These are phyloP conservation scores for Psilopogon haemacephalus DNA, from an alignment of 2,113 vertebrate species.

Conservation along the genomic window DNA sequence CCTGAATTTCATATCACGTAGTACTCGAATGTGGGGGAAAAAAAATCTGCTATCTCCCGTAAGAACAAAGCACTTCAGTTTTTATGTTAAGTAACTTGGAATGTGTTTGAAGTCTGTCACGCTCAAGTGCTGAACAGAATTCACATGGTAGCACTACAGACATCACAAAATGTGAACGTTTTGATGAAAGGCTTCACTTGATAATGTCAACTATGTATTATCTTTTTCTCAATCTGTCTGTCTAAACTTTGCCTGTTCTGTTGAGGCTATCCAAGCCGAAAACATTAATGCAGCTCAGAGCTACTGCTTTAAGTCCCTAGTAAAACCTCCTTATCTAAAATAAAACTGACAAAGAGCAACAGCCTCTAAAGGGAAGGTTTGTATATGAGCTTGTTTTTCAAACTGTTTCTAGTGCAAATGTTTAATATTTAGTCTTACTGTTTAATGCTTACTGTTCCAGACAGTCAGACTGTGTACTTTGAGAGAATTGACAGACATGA, in stretches of 20 bases:
- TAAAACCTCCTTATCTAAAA: slow-evolving; percentile 31
- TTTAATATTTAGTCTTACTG: background rate
- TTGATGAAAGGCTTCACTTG: slow-evolving; percentile 5
- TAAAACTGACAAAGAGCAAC: background rate
- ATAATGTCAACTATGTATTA: background rate
- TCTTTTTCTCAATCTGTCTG: background rate
- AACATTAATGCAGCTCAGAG: background rate
- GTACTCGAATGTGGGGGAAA: background rate
- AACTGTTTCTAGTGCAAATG: background rate
- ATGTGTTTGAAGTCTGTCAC: slow-evolving; percentile 41
- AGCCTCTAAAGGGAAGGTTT: slow-evolving; percentile 64
- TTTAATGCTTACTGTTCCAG: background rate
- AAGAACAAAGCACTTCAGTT: slow-evolving; percentile 24
- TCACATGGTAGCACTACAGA: background rate
- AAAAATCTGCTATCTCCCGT: background rate
- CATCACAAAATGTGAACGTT: background rate
- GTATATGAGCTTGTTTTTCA: slow-evolving; percentile 41
- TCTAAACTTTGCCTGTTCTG: background rate
- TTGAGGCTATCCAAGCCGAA: background rate
- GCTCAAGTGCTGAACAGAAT: slow-evolving; percentile 27
- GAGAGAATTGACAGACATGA: background rate
- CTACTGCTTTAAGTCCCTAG: slow-evolving; percentile 4
- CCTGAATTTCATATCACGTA: background rate
- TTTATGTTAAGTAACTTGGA: background rate
- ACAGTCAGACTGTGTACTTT: background rate